Evolutionary conservation across 2,797 vertebrate genomes (phyloP).

Genomic region (Enteromius mattozi): DNA sequence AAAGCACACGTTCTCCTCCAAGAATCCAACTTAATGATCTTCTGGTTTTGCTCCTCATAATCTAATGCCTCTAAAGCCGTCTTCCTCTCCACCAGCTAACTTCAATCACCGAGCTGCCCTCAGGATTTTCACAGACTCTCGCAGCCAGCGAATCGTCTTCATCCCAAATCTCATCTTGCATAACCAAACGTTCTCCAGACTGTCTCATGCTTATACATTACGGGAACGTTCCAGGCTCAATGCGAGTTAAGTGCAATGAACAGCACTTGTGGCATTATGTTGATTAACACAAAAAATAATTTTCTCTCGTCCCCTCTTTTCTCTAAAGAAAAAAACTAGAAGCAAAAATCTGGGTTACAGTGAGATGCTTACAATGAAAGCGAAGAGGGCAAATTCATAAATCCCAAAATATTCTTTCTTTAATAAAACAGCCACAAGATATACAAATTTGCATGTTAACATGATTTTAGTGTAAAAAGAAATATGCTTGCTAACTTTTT

Average conservation of each 20-base stretch:
- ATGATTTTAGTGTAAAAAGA: background rate
- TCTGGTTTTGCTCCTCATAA: constrained; percentile 49
- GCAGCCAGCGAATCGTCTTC: background rate
- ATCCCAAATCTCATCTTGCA: constrained; percentile 2
- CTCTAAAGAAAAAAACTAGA: background rate
- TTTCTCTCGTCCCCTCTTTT: background rate
- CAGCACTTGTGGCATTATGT: constrained; percentile 16
- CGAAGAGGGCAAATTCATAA: background rate
- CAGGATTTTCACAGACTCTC: constrained; percentile 18
- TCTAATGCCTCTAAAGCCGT: constrained; percentile 32
- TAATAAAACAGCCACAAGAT: background rate
- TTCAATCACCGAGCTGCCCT: constrained; percentile 33
- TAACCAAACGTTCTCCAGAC: constrained; percentile 28
- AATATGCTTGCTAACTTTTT: background rate
- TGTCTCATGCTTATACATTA: background rate
- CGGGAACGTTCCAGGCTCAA: background rate
- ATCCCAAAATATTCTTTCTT: background rate
- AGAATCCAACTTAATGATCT: constrained; percentile 33
- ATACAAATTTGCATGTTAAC: background rate
- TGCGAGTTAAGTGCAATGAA: background rate
- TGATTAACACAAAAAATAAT: background rate
- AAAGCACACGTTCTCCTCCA: constrained; percentile 32
- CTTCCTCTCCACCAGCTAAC: constrained; percentile 17
- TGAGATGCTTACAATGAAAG: background rate
- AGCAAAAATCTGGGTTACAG: background rate